Conservation (phyloP, 1,140 invertebrate genomes). For the Calosoma granatense region DNA sequence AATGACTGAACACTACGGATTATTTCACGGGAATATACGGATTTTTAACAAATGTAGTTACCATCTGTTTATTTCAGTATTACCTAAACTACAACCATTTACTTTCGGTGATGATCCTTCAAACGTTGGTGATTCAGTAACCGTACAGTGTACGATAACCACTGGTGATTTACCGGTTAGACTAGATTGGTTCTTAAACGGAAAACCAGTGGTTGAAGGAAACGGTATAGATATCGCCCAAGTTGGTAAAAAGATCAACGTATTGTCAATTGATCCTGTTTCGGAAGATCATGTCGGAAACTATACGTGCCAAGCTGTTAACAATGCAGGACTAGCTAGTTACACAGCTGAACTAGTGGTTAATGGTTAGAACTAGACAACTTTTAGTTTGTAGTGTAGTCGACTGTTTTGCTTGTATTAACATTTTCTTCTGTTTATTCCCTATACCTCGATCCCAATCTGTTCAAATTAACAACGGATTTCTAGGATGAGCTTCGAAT, state of each 20-base stretch:
- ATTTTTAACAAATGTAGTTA: no score
- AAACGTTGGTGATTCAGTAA: conserved; percentile 51
- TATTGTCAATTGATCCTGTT: conserved; percentile 35
- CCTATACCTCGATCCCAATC: no score
- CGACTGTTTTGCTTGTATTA: no score
- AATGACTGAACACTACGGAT: no score
- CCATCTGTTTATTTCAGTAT: conserved; percentile 41
- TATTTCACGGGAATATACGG: no score
- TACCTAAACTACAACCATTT: conserved; percentile 49
- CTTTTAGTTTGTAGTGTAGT: no score
- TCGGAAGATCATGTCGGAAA: conserved; percentile 38
- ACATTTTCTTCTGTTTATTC: no score
- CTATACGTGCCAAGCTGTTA: conserved; percentile 50
- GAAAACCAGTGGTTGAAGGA: conserved; percentile 25
- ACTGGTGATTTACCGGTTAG: conserved; percentile 56
- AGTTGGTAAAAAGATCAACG: conserved; percentile 22
- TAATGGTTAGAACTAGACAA: conserved; percentile 48
- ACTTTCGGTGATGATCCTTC: conserved; percentile 47
- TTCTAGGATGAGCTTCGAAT: no score
- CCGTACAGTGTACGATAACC: conserved; percentile 48
- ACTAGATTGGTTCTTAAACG: conserved; percentile 52
- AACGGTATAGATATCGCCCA: conserved; percentile 18
- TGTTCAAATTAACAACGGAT: no score
- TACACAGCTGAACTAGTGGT: conserved; percentile 43
- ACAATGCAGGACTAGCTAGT: conserved; percentile 38